These are phyloP conservation scores for Spodoptera littoralis DNA, from an alignment of 2,888 invertebrate species.

Conservation along the genomic window DNA sequence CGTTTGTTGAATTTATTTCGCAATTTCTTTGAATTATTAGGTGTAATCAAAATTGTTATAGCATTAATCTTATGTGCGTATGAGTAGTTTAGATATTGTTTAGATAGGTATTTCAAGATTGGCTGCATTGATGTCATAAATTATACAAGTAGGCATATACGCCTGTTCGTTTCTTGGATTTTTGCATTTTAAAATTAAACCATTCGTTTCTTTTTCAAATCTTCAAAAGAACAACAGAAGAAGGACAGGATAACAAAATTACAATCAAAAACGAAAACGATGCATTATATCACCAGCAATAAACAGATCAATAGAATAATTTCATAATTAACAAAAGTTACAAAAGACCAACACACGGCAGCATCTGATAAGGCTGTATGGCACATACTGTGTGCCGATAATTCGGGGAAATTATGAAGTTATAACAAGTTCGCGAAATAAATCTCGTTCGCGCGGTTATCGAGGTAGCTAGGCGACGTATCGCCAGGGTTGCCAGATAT, in stretches of 20 bases:
- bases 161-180: too few relatives aligned
- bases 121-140: too few relatives aligned
- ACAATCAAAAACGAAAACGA: too few relatives aligned
- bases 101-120: too few relatives aligned
- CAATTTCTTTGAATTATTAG: conserved; percentile 14
- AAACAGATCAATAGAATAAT: neutral
- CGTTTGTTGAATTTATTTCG: conserved; percentile 43
- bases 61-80: too few relatives aligned
- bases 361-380: conserved; percentile 64
- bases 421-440: conserved; percentile 85
- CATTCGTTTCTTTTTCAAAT: too few relatives aligned
- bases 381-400: conserved; percentile 78
- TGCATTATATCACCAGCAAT: too few relatives aligned
- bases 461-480: conserved; percentile 65
- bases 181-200: too few relatives aligned
- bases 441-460: conserved; percentile 84
- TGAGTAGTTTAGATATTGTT: too few relatives aligned
- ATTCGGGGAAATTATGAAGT: conserved; percentile 84
- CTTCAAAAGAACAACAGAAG: too few relatives aligned
- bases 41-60: conserved; percentile 3
- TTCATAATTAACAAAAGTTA: conserved; percentile 51
- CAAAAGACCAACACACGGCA: conserved; percentile 59
- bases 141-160: too few relatives aligned
- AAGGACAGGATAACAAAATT: too few relatives aligned
- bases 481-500: conserved; percentile 70